Evolutionary conservation across 2,113 vertebrate species (phyloP).

Genomic region (Dicerorhinus sumatrensis): DNA sequence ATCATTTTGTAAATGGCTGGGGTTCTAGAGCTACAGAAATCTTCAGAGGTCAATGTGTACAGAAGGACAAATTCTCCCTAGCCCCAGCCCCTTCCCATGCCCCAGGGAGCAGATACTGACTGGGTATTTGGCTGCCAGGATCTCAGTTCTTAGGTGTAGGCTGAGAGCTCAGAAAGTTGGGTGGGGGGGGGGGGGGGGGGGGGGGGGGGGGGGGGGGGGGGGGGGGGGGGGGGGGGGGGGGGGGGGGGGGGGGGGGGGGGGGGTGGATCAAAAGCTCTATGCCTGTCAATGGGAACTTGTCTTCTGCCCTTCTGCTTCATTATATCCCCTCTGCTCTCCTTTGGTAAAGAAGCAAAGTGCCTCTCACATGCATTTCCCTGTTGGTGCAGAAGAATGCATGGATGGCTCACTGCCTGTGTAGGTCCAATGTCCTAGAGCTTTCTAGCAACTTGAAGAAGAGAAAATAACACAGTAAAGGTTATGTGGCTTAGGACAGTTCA

Average conservation of each 20-base stretch:
- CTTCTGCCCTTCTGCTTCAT: neutral
- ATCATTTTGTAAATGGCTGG: neutral
- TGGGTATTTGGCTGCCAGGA: neutral
- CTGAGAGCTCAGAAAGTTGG: neutral
- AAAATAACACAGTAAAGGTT: neutral
- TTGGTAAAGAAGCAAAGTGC: neutral
- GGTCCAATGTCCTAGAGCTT: neutral
- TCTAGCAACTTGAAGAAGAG: neutral
- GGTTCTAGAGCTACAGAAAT: neutral
- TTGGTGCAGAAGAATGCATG: neutral
- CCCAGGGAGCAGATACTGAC: neutral
- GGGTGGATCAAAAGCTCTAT: neutral
- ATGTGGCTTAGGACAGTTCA: neutral
- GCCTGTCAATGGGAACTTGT: neutral
- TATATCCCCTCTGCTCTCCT: neutral
- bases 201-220: no score
- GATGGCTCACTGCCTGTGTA: neutral
- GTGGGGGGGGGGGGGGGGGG: no score
- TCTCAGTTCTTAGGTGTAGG: neutral
- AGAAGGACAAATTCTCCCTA: neutral
- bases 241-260: no score
- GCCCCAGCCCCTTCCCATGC: neutral
- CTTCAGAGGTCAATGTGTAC: neutral
- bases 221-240: no score
- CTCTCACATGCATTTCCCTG: neutral